Base-by-base conservation (phyloP, 2,797 vertebrate species). In the Notoglanidium macrostoma region DNA sequence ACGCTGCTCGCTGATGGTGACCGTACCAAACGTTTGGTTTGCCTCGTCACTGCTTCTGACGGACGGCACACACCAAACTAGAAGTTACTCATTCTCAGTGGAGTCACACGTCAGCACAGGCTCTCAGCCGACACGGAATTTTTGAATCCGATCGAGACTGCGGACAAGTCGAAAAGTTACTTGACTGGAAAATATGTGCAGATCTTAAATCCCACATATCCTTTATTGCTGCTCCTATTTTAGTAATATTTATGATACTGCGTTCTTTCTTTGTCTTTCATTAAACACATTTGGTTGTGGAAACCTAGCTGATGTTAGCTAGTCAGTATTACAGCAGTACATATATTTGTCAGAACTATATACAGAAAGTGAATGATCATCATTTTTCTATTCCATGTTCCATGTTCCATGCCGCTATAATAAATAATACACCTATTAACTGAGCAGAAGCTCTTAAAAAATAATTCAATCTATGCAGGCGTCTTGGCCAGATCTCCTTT, bases 41-140 rank as follows among this genome's bases (percentile, higher is more conserved):
- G 7, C 77, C 23, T 81, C 65, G 46, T 65, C 59, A n/a, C 57
- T 46, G 79, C 79, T 63, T 61, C 14, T n/a, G 78, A 80, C 35
- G 17, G 78, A 61, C n/a, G 55, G 35, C 57, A 61, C 49, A 32
- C 49, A 29, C 77, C 15, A 23, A 59, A 57, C 29, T 35, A 59
- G 32, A 35, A 80, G 19, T 61, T 35, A 61, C 61, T 80, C 57
- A 26, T 44, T 44, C 61, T 61, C 29, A 78, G n/a, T 35, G n/a
- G 32, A 55, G 29, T 32, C 29, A 79, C 54, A 79, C 54, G n/a
- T n/a, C 26, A 63, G 79, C 32, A 2, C 23, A 61, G 44, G 23
- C 4, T 49, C 8, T 49, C 40, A 46, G 44, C 21, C 8, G 44
- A n/a, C 0, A 12, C 23, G 7, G 12, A 61, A 44, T 26, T 63